Conservation (phyloP, 2,113 vertebrate genomes). For the Cavia aperea region DNA sequence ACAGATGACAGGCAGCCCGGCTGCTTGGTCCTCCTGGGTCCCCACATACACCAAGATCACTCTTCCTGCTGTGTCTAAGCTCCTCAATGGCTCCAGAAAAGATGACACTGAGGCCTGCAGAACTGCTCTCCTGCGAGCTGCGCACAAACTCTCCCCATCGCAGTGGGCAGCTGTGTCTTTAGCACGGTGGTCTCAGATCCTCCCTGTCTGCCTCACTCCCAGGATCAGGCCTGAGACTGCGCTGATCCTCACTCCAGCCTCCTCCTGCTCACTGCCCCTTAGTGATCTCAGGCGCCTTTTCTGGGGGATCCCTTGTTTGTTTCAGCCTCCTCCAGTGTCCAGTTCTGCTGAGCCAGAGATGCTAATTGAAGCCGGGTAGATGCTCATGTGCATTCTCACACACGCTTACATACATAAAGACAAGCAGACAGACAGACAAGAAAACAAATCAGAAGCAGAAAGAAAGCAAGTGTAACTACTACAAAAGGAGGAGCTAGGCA, state of each 20-base stretch:
- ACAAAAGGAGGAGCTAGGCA: background rate
- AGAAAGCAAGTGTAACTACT: background rate
- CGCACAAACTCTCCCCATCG: background rate
- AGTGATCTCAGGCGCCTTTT: background rate
- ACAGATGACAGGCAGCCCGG: too few relatives aligned
- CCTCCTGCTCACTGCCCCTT: background rate
- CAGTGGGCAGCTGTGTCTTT: too few relatives aligned
- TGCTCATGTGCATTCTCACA: background rate
- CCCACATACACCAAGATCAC: rapidly evolving
- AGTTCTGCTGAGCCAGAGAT: background rate
- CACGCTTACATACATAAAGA: background rate
- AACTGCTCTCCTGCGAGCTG: background rate
- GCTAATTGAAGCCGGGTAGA: background rate
- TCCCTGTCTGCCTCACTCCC: too few relatives aligned
- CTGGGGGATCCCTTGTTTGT: background rate
- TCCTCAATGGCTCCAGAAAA: too few relatives aligned
- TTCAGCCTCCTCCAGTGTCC: background rate
- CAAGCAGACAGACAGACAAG: background rate
- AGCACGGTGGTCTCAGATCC: too few relatives aligned
- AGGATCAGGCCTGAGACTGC: rapidly evolving
- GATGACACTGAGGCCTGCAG: background rate
- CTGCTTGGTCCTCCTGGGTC: rapidly evolving
- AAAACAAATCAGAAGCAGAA: background rate
- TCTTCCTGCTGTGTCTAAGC: too few relatives aligned
- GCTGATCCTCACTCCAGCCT: background rate